phyloP scores from a whole-genome alignment of 2,797 vertebrate genomes.

The Mico argentatus region DNA sequence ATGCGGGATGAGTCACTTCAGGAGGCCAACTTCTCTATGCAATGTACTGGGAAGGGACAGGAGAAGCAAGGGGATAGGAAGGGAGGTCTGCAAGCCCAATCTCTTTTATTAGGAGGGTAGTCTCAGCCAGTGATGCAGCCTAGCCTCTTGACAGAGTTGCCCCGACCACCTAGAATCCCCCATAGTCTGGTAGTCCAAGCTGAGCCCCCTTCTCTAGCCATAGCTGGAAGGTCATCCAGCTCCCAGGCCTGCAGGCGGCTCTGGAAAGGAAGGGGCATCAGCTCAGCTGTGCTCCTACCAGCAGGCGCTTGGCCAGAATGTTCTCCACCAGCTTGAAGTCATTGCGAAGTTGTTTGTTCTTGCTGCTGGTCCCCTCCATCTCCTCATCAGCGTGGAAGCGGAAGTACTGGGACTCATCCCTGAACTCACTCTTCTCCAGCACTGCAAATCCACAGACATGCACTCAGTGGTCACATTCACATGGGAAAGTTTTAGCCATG shows the following conservation, averaged over 20 bases:
- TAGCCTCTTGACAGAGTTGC: not conserved
- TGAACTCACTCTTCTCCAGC: conserved; percentile 98
- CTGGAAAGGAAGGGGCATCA: not conserved
- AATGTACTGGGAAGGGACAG: not conserved
- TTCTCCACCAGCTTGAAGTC: conserved; percentile 99
- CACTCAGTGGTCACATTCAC: not conserved
- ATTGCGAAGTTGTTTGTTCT: conserved; percentile 95
- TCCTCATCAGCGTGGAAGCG: conserved; percentile 99
- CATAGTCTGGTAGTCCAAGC: not conserved
- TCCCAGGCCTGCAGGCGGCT: not conserved
- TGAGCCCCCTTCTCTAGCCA: not conserved
- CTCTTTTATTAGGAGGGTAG: not conserved
- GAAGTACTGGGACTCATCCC: conserved; percentile 98
- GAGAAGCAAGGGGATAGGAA: not conserved
- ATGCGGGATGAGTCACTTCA: not conserved
- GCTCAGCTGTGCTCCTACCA: conserved; percentile 88
- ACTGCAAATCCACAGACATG: conserved; percentile 85
- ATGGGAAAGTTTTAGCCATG: fast-evolving
- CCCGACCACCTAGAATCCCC: not conserved
- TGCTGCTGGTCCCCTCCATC: conserved; percentile 94
- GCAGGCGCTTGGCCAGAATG: conserved; percentile 94
- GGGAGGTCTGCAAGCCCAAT: not conserved
- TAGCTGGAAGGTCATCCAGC: not conserved
- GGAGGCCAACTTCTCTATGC: not conserved
- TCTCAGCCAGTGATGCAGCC: not conserved